phyloP scores from a whole-genome alignment of 1,140 invertebrate species.

The Hylyphantes graminicola region DNA sequence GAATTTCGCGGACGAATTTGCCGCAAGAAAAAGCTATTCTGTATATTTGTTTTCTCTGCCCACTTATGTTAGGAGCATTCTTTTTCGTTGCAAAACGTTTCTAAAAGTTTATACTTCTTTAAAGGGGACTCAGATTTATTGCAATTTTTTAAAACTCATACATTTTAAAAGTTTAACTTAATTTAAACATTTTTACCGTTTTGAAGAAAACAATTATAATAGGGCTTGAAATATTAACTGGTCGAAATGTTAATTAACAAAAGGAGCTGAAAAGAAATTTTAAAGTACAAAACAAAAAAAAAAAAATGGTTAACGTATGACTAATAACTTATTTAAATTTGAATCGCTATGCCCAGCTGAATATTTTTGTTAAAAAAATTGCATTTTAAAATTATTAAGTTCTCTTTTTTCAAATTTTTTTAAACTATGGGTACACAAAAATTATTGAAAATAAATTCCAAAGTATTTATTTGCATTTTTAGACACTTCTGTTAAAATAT shows the following conservation, averaged over 20 bases:
- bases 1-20: conserved; percentile 30
- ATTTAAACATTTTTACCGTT: background rate
- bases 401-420: background rate
- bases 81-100: conserved; percentile 18
- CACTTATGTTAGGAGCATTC: conserved; percentile 13
- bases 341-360: background rate
- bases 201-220: background rate
- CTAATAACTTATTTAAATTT: background rate
- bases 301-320: background rate
- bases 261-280: background rate
- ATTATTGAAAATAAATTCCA: too few relatives aligned
- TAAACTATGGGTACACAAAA: background rate
- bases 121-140: too few relatives aligned
- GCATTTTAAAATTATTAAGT: background rate
- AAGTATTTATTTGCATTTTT: too few relatives aligned
- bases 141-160: too few relatives aligned
- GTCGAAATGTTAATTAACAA: background rate
- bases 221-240: too few relatives aligned
- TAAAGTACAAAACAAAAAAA: background rate
- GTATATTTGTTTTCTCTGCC: conserved; percentile 36
- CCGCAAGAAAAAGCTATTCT: conserved; percentile 33
- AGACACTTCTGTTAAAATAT: too few relatives aligned
- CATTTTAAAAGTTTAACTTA: background rate
- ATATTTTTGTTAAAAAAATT: background rate
- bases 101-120: background rate